Evolutionary conservation across 2,888 invertebrate species (phyloP).

Genomic region (Drosophila atroscutellata): DNA sequence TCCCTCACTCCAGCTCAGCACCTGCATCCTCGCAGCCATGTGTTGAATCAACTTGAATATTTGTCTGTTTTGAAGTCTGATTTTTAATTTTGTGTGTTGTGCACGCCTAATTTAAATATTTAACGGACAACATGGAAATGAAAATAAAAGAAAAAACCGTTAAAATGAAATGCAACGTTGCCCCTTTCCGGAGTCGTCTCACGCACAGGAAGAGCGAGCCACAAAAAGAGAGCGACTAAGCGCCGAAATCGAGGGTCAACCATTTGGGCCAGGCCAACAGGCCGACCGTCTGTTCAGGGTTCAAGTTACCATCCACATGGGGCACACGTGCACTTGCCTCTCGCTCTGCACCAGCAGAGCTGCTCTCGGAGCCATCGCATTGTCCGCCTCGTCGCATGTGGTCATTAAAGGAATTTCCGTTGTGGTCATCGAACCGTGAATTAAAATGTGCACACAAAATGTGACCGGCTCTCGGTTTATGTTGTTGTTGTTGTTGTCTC

Average conservation of each 20-base stretch:
- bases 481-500: conserved; percentile 8
- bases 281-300: conserved; percentile 12
- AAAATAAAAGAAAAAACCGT: conserved; percentile 29
- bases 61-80: conserved; percentile 34
- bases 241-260: conserved; percentile 39
- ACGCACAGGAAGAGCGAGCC: conserved; percentile 21
- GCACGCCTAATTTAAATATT: conserved; percentile 44
- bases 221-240: conserved; percentile 1
- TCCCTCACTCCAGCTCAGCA: not conserved
- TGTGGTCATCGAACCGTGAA: conserved; percentile 77
- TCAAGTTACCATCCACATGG: conserved; percentile 50
- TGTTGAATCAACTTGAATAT: conserved; percentile 56
- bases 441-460: conserved; percentile 70
- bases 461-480: conserved; percentile 27
- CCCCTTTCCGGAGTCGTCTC: conserved; percentile 46
- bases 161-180: conserved; percentile 62
- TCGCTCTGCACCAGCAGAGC: conserved; percentile 44
- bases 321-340: conserved; percentile 54
- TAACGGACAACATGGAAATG: conserved; percentile 18
- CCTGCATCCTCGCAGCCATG: conserved; percentile 19
- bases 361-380: conserved; percentile 36
- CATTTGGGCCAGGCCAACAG: conserved; percentile 46
- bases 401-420: conserved; percentile 81
- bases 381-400: conserved; percentile 65
- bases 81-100: conserved; percentile 17